Evolutionary conservation across 2,797 vertebrate species (phyloP).

Genomic region (Tympanoctomys barrerae): DNA sequence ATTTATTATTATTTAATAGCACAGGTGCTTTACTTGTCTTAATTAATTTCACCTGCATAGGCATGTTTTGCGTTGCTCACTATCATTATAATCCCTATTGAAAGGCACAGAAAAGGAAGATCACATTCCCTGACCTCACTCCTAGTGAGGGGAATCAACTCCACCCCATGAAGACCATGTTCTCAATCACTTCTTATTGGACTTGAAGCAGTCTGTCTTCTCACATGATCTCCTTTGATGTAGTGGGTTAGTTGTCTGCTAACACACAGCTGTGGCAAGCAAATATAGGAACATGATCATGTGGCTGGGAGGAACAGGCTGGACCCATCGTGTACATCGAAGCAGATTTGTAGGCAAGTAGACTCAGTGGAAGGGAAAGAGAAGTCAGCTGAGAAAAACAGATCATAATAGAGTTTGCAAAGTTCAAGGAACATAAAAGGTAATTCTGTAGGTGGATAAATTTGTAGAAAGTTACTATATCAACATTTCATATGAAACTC

Average conservation of each 20-base stretch:
- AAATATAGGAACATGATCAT: neutral
- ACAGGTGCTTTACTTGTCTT: neutral
- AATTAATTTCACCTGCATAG: neutral
- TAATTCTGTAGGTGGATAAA: neutral
- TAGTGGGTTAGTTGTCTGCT: neutral
- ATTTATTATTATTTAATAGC: neutral
- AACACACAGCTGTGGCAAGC: neutral
- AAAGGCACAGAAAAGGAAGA: neutral
- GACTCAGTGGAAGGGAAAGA: neutral
- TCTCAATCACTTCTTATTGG: neutral
- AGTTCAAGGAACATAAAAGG: neutral
- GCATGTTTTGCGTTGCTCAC: neutral
- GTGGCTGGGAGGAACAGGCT: neutral
- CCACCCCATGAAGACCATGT: neutral
- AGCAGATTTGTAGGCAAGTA: neutral
- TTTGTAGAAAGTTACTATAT: slow-evolving; percentile 41
- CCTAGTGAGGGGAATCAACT: neutral
- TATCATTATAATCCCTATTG: neutral
- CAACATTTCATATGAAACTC: slow-evolving; percentile 2
- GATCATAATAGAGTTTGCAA: neutral
- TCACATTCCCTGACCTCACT: neutral
- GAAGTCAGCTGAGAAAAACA: neutral
- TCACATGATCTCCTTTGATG: neutral
- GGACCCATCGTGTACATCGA: neutral
- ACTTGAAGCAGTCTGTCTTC: neutral